Evolutionary conservation across 2,797 vertebrate genomes (phyloP).

Genomic region (Periparus ater): DNA sequence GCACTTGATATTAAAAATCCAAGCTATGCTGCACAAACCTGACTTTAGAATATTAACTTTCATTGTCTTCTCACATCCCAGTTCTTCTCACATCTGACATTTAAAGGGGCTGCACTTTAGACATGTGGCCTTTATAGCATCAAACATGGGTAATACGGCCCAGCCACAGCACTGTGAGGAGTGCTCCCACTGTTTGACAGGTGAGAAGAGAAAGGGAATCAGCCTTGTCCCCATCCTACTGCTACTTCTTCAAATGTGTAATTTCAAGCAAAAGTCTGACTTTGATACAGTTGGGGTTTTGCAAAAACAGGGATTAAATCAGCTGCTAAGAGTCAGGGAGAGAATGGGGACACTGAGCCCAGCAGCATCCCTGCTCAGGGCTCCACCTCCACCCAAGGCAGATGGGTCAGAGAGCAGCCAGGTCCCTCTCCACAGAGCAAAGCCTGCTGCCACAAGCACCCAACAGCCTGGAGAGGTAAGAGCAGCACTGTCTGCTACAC

Average conservation of each 20-base stretch:
- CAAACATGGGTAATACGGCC: neutral
- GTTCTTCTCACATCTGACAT: constrained; percentile 1
- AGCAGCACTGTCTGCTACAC: rapidly evolving
- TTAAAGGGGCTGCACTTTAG: constrained; percentile 8
- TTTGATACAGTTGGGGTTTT: neutral
- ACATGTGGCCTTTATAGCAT: neutral
- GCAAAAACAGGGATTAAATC: neutral
- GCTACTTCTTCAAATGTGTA: neutral
- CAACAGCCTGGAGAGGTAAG: rapidly evolving
- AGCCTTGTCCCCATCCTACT: neutral
- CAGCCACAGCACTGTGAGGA: neutral
- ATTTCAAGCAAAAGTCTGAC: neutral
- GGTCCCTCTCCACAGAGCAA: neutral
- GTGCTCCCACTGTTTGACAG: neutral
- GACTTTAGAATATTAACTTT: constrained; percentile 30
- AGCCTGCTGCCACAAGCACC: neutral
- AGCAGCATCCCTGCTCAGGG: neutral
- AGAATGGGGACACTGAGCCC: rapidly evolving
- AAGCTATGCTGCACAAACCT: neutral
- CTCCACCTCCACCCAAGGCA: neutral
- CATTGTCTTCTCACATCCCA: neutral
- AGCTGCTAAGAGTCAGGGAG: neutral
- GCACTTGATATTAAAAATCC: constrained; percentile 48
- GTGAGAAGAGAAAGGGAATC: neutral
- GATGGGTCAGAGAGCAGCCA: neutral